Conservation (phyloP, 1,140 invertebrate genomes). For the Euschistus heros region DNA sequence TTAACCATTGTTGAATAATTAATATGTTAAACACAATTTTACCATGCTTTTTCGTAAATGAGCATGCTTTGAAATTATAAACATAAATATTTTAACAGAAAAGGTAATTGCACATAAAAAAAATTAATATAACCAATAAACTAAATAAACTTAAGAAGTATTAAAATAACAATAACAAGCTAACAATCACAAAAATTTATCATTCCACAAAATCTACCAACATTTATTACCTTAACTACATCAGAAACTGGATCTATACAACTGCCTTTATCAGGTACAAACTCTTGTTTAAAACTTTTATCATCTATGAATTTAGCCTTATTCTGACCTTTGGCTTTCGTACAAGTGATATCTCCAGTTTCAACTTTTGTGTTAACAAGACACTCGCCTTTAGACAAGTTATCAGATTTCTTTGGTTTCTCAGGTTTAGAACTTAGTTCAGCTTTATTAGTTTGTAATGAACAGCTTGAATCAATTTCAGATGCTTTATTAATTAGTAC, state of each 20-base stretch:
- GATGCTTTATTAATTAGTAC: neutral
- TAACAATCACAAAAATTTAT: neutral
- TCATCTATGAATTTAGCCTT: neutral
- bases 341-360: neutral
- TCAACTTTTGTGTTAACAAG: neutral
- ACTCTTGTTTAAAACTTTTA: neutral
- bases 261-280: neutral
- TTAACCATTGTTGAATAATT: too few relatives aligned
- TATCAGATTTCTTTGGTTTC: neutral
- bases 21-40: too few relatives aligned
- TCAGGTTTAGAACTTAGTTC: neutral
- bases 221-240: neutral
- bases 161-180: neutral
- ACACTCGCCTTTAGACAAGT: neutral
- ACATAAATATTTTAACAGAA: too few relatives aligned
- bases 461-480: slow-evolving; percentile 1
- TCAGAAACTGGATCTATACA: neutral
- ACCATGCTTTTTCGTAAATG: too few relatives aligned
- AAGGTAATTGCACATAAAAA: too few relatives aligned
- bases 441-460: too few relatives aligned
- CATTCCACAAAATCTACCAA: neutral
- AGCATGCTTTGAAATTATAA: too few relatives aligned
- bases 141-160: too few relatives aligned
- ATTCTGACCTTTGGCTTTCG: neutral
- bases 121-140: too few relatives aligned